Evolutionary conservation across 2,113 vertebrate species (phyloP), one percentile per base, ranked within the genome.

Genomic region (Mormyrus lacerda): DNA sequence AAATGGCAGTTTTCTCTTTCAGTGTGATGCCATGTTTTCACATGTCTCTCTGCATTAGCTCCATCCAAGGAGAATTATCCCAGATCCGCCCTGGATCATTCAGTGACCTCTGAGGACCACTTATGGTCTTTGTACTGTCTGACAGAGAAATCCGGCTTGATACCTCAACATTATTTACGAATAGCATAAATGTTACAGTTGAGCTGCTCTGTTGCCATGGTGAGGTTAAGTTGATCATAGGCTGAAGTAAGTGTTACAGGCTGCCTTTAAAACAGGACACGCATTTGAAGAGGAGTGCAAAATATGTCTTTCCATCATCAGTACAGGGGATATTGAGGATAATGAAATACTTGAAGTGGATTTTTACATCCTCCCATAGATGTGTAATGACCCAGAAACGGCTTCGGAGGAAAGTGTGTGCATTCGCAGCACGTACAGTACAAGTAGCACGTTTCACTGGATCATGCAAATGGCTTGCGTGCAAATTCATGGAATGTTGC

Each of bases 211-310:
- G 94, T 94, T 95, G 92, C 94, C 92, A 93, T 94, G 93, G 93
- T 92, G 92, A 91, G 92, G 89, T 87, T 89, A 94, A 92, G 93
- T 92, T 93, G 92, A 90, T 91, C 90, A 82, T 91, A 82, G 87
- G 91, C 91, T 93, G 92, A 93, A 93, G 93, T 93, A 92, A 93
- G 92, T 89, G 39, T 87, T 87, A 69, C 47, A 88, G 89, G 87
- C 91, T 93, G 93, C 19, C 94, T 94, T 94, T 92, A 91, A 88
- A 91, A 92, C 86, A 89, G 87, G 92, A 91, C 93, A 93, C 91
- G 91, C 89, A 94, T 95, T 94, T 94, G 92, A 94, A 95, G 94
- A 92, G 92, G 94, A 93, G 94, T 95, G 90, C 35, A 89, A 93
- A 86, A 89, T 87, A 50, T 87, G 31, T 31, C 45, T 87, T 73